These are phyloP conservation scores for Heliconius hermathena DNA, from an alignment of 1,140 invertebrate species.

Conservation along the genomic window DNA sequence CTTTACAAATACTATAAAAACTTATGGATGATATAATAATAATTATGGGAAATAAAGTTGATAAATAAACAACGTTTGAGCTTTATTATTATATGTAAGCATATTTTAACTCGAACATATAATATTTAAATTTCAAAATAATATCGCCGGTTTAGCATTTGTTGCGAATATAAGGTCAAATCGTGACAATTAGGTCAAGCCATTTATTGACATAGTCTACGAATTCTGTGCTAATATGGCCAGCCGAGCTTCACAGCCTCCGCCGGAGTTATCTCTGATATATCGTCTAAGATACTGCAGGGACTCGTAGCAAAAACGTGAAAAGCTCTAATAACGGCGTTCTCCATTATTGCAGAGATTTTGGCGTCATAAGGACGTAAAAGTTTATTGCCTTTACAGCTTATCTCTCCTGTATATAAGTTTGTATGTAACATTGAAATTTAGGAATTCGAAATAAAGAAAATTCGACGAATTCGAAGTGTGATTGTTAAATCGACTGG, in stretches of 20 bases:
- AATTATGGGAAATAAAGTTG: neutral
- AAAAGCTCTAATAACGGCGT: slow-evolving; percentile 21
- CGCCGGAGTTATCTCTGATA: slow-evolving; percentile 32
- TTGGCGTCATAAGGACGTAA: slow-evolving; percentile 11
- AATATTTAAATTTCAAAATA: neutral
- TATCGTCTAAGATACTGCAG: slow-evolving; percentile 24
- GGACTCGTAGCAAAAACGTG: slow-evolving; percentile 23
- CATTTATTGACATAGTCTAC: slow-evolving; percentile 29
- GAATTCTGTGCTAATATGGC: slow-evolving; percentile 24
- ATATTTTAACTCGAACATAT: too few relatives aligned
- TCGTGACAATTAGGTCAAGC: slow-evolving; percentile 20
- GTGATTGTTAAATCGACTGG: too few relatives aligned
- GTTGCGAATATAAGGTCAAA: neutral
- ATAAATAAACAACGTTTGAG: too few relatives aligned
- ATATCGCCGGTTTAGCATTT: neutral
- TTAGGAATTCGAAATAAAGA: neutral
- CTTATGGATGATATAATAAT: neutral
- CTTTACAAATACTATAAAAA: neutral
- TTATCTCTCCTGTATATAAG: neutral
- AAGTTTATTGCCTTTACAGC: neutral
- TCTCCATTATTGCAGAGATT: slow-evolving; percentile 22
- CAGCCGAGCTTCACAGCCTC: slow-evolving; percentile 18
- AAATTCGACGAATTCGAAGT: too few relatives aligned
- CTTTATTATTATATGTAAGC: too few relatives aligned
- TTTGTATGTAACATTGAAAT: neutral